phyloP scores from a whole-genome alignment of 1,140 invertebrate genomes.

The Maconellicoccus hirsutus region DNA sequence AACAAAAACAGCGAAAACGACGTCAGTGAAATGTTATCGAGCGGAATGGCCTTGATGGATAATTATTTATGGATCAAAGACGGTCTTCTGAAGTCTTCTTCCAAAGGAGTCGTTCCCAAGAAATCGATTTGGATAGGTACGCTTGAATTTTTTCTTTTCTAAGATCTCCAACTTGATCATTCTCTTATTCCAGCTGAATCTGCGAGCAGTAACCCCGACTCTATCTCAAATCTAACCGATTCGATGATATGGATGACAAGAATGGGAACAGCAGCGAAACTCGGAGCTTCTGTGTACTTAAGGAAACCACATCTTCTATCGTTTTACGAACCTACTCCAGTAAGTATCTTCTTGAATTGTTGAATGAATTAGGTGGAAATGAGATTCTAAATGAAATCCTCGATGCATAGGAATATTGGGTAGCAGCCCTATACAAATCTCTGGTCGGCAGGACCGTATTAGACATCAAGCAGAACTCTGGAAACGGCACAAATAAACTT shows the following conservation, averaged over 20 bases:
- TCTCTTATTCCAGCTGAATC: conserved; percentile 33
- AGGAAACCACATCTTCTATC: conserved; percentile 34
- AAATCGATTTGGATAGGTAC: conserved; percentile 38
- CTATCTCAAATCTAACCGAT: conserved; percentile 35
- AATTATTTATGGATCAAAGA: conserved; percentile 33
- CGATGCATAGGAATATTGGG: conserved; percentile 42
- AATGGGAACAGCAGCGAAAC: conserved; percentile 37
- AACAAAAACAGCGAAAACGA: conserved; percentile 25
- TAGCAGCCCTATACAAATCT: conserved; percentile 39
- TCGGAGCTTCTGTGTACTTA: conserved; percentile 38
- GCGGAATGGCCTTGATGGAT: conserved; percentile 32
- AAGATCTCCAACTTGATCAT: background rate
- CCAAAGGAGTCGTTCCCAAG: conserved; percentile 27
- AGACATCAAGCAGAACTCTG: conserved; percentile 32
- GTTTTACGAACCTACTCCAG: conserved; percentile 36
- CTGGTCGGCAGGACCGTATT: conserved; percentile 38
- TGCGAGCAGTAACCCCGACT: conserved; percentile 30
- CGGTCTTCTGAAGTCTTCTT: conserved; percentile 26
- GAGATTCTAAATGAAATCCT: too few relatives aligned
- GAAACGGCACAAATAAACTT: conserved; percentile 31
- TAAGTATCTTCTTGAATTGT: conserved; percentile 29
- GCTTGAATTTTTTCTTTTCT: conserved; percentile 1
- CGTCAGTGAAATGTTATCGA: conserved; percentile 30
- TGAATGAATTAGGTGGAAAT: conserved; percentile 26
- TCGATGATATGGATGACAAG: conserved; percentile 36